These are phyloP conservation scores for Xiphorhynchus erythropygius DNA, from an alignment of 2,797 vertebrate genomes.

Conservation along the genomic window DNA sequence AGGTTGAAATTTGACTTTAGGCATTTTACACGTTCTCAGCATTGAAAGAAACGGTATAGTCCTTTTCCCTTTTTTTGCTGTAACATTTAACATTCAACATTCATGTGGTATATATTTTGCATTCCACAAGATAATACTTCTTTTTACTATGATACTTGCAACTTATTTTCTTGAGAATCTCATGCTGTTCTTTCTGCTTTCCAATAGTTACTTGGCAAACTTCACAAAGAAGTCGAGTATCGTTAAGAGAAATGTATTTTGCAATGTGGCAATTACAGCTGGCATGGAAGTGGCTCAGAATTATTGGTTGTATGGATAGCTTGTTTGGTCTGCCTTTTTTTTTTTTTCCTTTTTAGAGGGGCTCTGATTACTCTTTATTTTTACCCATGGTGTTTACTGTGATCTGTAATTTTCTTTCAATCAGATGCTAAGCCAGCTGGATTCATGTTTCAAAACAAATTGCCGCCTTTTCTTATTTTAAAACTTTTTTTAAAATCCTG, in stretches of 20 bases:
- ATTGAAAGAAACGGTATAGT: background rate
- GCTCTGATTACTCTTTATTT: conserved; percentile 71
- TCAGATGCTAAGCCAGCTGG: conserved; percentile 49
- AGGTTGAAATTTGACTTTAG: background rate
- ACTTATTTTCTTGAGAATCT: background rate
- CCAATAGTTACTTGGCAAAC: conserved; percentile 68
- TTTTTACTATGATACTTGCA: background rate
- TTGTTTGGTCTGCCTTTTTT: conserved; percentile 34
- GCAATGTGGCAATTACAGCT: conserved; percentile 69
- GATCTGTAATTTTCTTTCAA: conserved; percentile 78
- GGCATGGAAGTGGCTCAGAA: conserved; percentile 32
- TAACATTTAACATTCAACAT: background rate
- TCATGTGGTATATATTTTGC: background rate
- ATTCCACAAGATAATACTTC: background rate
- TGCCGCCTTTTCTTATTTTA: conserved; percentile 19
- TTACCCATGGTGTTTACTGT: conserved; percentile 73
- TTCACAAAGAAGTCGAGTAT: conserved; percentile 26
- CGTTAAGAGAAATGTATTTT: conserved; percentile 31
- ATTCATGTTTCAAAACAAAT: conserved; percentile 46
- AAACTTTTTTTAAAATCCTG: background rate
- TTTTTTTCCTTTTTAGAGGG: conserved; percentile 19
- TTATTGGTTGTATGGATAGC: conserved; percentile 33
- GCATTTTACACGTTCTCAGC: background rate
- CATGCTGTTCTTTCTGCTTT: conserved; percentile 60
- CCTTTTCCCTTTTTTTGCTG: background rate